Evolutionary conservation across 2,113 vertebrate genomes (phyloP).

Genomic region (Rhombomys opimus): DNA sequence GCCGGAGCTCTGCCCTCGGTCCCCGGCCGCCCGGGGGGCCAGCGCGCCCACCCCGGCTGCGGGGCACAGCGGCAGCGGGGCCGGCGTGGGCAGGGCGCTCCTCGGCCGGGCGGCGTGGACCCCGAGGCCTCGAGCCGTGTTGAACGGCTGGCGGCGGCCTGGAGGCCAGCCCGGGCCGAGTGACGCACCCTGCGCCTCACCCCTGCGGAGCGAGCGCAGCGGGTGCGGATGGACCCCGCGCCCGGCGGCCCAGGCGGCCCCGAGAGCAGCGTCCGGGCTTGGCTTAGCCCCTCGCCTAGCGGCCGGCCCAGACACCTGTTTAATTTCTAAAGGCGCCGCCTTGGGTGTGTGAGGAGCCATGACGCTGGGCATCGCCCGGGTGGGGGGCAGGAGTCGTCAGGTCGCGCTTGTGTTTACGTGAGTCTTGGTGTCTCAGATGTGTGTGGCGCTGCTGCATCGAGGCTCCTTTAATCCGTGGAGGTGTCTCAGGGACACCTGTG

Average conservation of each 20-base stretch:
- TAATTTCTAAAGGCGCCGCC: neutral
- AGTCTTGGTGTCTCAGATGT: neutral
- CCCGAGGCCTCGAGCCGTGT: neutral
- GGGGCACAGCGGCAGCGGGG: neutral
- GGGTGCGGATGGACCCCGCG: slow-evolving; percentile 54
- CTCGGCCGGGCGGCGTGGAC: neutral
- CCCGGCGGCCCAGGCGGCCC: neutral
- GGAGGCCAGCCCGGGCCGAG: neutral
- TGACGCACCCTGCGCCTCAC: neutral
- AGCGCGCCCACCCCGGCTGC: neutral
- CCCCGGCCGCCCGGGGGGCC: neutral
- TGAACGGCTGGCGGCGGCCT: neutral
- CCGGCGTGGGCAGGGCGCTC: no score
- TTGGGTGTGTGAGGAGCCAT: neutral
- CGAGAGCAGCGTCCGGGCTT: neutral
- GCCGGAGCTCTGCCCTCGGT: neutral
- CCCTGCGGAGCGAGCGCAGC: no score
- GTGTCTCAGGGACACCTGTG: neutral
- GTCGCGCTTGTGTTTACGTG: neutral
- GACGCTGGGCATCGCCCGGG: neutral
- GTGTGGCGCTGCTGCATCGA: neutral
- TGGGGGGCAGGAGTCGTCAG: neutral
- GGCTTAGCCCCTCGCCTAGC: neutral
- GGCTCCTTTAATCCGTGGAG: neutral
- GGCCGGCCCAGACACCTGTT: neutral